Percentiles rank a stretch among this genome's conserved stretches.
phyloP scores from a whole-genome alignment of 2,797 vertebrate species.

The Alfaro cultratus region DNA sequence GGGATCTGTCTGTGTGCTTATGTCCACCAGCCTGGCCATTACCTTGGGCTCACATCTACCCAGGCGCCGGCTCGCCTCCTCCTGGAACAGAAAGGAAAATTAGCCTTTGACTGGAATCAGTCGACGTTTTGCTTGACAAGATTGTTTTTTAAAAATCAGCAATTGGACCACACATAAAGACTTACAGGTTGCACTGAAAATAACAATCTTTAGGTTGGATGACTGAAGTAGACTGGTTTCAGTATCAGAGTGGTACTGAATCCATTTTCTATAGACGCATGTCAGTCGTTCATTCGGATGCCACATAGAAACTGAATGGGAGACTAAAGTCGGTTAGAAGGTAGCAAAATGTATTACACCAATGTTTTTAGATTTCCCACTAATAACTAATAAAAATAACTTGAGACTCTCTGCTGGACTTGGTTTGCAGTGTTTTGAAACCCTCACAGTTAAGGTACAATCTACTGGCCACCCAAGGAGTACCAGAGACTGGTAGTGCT shows the following conservation, averaged over 20 bases:
- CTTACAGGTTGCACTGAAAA: neutral
- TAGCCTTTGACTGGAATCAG: neutral
- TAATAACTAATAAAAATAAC: too few species aligned
- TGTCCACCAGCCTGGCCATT: slow-evolving; percentile 93
- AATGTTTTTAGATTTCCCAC: neutral
- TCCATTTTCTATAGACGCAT: neutral
- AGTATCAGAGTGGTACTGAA: neutral
- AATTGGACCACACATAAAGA: neutral
- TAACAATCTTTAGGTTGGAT: neutral
- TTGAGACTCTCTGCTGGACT: neutral
- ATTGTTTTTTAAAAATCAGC: neutral
- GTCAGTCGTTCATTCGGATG: neutral
- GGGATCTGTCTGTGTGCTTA: slow-evolving; percentile 95
- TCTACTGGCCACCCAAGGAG: neutral
- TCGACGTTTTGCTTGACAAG: neutral
- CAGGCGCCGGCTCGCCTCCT: slow-evolving; percentile 85
- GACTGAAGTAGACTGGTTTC: neutral
- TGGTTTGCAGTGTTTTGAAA: neutral
- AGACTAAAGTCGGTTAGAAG: neutral
- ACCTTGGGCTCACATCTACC: slow-evolving; percentile 83
- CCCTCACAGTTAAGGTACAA: neutral
- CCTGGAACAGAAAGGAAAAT: slow-evolving; percentile 73
- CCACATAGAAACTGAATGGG: neutral
- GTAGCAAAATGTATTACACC: neutral
- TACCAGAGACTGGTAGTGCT: neutral